These are phyloP conservation scores for Maniola jurtina DNA, from an alignment of 1,140 invertebrate genomes.

Conservation along the genomic window DNA sequence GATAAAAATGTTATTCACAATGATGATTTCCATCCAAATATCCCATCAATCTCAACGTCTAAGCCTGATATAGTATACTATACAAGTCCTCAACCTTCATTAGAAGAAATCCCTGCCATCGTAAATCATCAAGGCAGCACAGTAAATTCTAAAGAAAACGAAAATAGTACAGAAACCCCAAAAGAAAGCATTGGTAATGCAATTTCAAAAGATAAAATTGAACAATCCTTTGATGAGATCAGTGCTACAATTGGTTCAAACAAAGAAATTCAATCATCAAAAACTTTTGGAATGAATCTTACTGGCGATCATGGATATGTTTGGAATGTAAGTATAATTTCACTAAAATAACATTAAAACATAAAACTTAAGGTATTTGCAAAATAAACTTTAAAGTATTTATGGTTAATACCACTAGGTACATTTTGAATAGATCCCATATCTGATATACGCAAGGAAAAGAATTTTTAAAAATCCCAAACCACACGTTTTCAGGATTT, in stretches of 20 bases:
- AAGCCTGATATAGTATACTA: no score
- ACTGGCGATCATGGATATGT: constrained; percentile 18
- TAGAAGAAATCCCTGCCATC: no score
- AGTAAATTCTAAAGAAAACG: background rate
- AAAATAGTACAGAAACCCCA: background rate
- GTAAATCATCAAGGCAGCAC: background rate
- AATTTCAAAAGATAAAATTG: constrained; percentile 5
- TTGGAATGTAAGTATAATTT: constrained; percentile 17
- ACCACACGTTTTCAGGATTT: constrained; percentile 3
- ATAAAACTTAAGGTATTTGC: no score
- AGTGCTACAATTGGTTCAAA: background rate
- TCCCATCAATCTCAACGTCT: no score
- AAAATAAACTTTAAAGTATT: no score
- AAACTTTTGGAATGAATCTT: constrained; percentile 15
- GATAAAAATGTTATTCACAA: no score
- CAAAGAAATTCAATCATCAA: background rate
- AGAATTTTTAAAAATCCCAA: no score
- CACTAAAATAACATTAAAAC: background rate
- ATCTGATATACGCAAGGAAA: no score
- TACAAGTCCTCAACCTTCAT: no score
- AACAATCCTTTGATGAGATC: constrained; percentile 14
- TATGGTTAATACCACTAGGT: no score
- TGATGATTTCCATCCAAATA: no score
- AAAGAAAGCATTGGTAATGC: background rate
- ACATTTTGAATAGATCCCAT: no score